Percentiles rank a stretch among this genome's conserved stretches.
Evolutionary conservation across 2,113 vertebrate species (phyloP).

Genomic region (Dasyprocta punctata): DNA sequence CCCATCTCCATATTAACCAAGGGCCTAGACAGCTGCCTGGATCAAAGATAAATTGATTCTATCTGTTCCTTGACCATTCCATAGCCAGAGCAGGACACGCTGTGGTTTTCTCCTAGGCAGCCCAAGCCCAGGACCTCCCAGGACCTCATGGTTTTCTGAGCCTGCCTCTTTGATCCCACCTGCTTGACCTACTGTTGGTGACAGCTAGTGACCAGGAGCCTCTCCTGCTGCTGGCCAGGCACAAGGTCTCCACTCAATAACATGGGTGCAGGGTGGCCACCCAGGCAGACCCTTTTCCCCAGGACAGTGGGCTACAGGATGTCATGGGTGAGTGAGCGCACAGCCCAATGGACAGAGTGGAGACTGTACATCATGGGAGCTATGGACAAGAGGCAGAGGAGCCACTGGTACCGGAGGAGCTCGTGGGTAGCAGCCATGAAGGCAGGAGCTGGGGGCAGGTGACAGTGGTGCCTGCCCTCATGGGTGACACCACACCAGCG

Average conservation of each 20-base stretch:
- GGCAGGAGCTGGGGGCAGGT: background rate
- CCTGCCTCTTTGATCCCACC: background rate
- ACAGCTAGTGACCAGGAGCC: background rate
- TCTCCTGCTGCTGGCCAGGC: background rate
- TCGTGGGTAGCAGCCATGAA: fast-evolving
- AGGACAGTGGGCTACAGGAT: background rate
- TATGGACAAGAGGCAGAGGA: background rate
- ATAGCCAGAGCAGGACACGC: fast-evolving
- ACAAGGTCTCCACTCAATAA: background rate
- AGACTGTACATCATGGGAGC: background rate
- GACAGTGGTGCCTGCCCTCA: background rate
- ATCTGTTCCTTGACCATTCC: fast-evolving
- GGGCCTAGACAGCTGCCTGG: background rate
- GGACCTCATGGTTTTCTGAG: background rate
- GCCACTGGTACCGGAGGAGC: fast-evolving
- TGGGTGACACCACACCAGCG: background rate
- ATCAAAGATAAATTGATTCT: too few relatives aligned
- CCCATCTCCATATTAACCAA: background rate
- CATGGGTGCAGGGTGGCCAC: fast-evolving
- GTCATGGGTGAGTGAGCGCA: fast-evolving
- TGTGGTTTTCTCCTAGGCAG: background rate
- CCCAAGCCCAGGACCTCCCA: fast-evolving
- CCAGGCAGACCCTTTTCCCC: background rate
- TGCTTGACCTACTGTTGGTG: background rate
- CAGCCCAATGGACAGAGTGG: fast-evolving